A percentile compares a stretch with the other conserved stretches of the same genome.
Evolutionary conservation across 2,113 vertebrate species (phyloP).

Genomic region (Brachyhypopomus occidentalis): DNA sequence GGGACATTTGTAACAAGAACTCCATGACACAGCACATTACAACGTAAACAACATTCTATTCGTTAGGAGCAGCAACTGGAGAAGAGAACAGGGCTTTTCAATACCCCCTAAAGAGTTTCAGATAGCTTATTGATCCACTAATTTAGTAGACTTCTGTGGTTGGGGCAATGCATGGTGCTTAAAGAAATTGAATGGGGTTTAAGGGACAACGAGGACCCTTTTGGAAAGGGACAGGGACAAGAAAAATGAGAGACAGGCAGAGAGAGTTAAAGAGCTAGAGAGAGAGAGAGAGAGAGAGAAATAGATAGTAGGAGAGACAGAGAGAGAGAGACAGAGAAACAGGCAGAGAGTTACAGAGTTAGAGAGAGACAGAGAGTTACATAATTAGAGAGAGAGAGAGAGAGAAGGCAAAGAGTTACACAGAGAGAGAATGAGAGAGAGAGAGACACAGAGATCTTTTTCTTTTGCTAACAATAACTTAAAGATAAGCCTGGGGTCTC

Average conservation of each 20-base stretch:
- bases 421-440: too few relatives aligned
- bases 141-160: constrained; percentile 76
- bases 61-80: constrained; percentile 81
- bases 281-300: constrained; percentile 12
- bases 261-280: neutral
- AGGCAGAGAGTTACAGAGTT: too few relatives aligned
- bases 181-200: constrained; percentile 75
- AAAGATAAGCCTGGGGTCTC: too few relatives aligned
- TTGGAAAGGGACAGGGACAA: constrained; percentile 43
- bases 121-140: constrained; percentile 83
- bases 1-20: constrained; percentile 75
- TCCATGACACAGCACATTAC: constrained; percentile 75
- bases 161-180: constrained; percentile 70
- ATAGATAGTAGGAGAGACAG: neutral
- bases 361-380: too few relatives aligned
- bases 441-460: too few relatives aligned
- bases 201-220: constrained; percentile 56
- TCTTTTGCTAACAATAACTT: too few relatives aligned
- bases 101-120: constrained; percentile 74
- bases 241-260: constrained; percentile 15
- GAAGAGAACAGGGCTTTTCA: constrained; percentile 73
- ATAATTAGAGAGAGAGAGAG: constrained; percentile 22
- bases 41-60: constrained; percentile 85
- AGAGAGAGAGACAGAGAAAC: neutral
- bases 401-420: neutral